Evolutionary conservation across 2,113 vertebrate species (phyloP).

Genomic region (Carassius auratus): DNA sequence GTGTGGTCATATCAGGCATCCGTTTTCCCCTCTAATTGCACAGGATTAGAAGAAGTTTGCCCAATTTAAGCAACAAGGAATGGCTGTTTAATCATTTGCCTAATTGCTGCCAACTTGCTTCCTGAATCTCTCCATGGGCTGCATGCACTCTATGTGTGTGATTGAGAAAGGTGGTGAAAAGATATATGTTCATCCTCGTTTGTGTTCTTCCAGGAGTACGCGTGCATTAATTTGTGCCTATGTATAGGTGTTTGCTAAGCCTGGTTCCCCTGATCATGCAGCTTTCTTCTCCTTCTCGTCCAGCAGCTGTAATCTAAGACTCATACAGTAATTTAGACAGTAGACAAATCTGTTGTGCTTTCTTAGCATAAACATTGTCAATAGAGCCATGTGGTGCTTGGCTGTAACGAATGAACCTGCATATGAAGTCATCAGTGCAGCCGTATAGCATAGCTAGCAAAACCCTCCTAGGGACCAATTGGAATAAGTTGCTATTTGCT

Average conservation of each 20-base stretch:
- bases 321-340: slow-evolving; percentile 31
- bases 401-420: slow-evolving; percentile 30
- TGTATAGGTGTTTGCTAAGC: slow-evolving; percentile 24
- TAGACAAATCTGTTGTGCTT: slow-evolving; percentile 36
- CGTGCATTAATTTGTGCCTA: slow-evolving; percentile 5
- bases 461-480: slow-evolving; percentile 47
- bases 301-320: slow-evolving; percentile 8
- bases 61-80: slow-evolving; percentile 64
- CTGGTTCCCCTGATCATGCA: slow-evolving; percentile 16
- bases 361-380: slow-evolving; percentile 39
- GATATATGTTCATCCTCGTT: slow-evolving; percentile 60
- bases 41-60: slow-evolving; percentile 65
- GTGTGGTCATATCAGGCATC: slow-evolving; percentile 46
- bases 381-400: slow-evolving; percentile 24
- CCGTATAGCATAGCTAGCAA: not conserved
- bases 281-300: slow-evolving; percentile 17
- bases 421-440: slow-evolving; percentile 25
- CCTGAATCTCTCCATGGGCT: slow-evolving; percentile 32
- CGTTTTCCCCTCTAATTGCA: slow-evolving; percentile 61
- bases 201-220: slow-evolving; percentile 54
- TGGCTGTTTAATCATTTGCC: slow-evolving; percentile 59
- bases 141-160: slow-evolving; percentile 37
- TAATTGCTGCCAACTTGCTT: slow-evolving; percentile 62
- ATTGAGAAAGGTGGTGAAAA: slow-evolving; percentile 46
- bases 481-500: slow-evolving; percentile 39